Conservation (phyloP, 2,113 vertebrate genomes). For the Sus scrofa region T2T-Sscrofa CM000816.6:33178501-33179000, state of each 20-base stretch:
- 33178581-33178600: background rate
- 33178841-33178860: background rate
- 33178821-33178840: background rate
- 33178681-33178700: background rate
- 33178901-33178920: no score
- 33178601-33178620: background rate
- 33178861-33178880: background rate
- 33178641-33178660: background rate
- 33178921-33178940: no score
- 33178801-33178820: background rate
- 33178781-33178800: constrained; percentile 1
- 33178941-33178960: no score
- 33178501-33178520: background rate
- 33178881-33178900: background rate
- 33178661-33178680: background rate
- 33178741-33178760: background rate
- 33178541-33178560: background rate
- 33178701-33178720: background rate
- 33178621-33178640: background rate
- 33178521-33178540: background rate
- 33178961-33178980: no score
- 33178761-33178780: background rate
- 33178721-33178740: background rate
- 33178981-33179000: no score
- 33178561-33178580: background rate